Conservation (phyloP, 2,888 invertebrate species). For the Erebia palarica region DNA sequence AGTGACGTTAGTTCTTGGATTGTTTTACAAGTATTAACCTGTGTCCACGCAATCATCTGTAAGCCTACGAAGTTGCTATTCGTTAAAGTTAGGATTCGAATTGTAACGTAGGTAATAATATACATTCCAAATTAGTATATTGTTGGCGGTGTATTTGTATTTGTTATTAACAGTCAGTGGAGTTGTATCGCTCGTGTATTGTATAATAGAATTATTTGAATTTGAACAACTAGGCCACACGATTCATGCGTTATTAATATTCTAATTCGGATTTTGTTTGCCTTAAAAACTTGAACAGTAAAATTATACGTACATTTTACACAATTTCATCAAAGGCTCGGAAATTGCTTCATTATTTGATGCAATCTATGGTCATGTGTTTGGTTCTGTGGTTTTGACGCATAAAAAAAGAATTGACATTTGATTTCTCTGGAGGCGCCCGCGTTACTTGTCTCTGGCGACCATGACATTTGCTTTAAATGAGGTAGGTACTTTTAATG, state of each 20-base stretch:
- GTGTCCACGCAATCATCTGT: neutral
- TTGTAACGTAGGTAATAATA: neutral
- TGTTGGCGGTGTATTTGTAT: neutral
- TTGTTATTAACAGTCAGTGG: conserved; percentile 4
- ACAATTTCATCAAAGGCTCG: too few species aligned
- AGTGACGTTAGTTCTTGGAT: neutral
- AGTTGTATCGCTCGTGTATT: neutral
- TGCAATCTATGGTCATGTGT: too few species aligned
- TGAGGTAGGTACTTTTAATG: too few species aligned
- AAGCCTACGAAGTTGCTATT: neutral
- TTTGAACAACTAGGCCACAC: conserved; percentile 14
- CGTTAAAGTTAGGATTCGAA: neutral
- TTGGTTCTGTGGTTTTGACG: too few species aligned
- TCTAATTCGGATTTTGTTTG: neutral
- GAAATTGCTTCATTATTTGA: too few species aligned
- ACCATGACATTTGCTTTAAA: too few species aligned
- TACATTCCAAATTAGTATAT: neutral
- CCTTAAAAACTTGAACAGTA: too few species aligned
- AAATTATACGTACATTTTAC: too few species aligned
- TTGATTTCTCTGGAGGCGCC: too few species aligned
- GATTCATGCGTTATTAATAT: neutral
- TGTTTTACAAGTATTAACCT: neutral
- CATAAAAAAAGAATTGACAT: too few species aligned
- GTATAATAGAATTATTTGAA: neutral
- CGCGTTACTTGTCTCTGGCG: too few species aligned